A percentile compares a stretch with the other conserved stretches of the same genome.
Evolutionary conservation across 2,113 vertebrate species (phyloP).

Genomic region (Atherinomorus stipes): DNA sequence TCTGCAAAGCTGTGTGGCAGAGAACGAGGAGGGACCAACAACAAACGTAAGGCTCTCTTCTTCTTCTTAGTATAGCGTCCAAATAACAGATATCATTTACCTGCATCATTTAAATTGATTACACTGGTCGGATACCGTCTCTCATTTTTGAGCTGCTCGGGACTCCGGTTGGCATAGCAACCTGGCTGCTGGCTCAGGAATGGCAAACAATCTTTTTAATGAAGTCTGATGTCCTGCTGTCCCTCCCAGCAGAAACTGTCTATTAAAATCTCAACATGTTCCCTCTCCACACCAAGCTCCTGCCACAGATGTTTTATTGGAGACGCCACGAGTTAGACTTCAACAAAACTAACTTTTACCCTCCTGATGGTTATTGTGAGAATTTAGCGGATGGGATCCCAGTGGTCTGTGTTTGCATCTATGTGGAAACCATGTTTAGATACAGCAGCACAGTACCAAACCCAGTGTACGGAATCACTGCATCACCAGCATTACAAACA

Average conservation of each 20-base stretch:
- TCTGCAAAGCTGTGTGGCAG: constrained; percentile 96
- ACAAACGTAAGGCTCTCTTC: constrained; percentile 88
- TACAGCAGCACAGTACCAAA: background rate
- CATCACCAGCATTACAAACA: background rate
- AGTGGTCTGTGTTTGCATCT: background rate
- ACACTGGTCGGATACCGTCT: constrained; percentile 22
- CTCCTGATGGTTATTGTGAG: background rate
- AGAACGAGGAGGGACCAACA: constrained; percentile 97
- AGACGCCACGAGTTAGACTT: background rate
- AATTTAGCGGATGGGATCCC: background rate
- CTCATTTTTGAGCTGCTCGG: constrained; percentile 37
- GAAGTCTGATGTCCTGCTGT: constrained; percentile 66
- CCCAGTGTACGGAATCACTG: background rate
- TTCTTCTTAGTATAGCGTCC: background rate
- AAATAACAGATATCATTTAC: constrained; percentile 39
- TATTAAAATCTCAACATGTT: constrained; percentile 41
- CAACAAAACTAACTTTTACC: background rate
- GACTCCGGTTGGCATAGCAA: constrained; percentile 65
- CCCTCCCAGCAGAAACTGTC: constrained; percentile 44
- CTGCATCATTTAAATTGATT: constrained; percentile 16
- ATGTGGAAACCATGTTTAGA: background rate
- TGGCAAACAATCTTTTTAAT: constrained; percentile 50
- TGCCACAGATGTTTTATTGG: constrained; percentile 8
- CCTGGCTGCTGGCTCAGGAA: constrained; percentile 48
- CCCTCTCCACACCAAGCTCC: constrained; percentile 17